Percentiles rank a stretch among this genome's conserved stretches.
These are phyloP conservation scores for Malacoctenus gilli DNA, from an alignment of 2,797 vertebrate species.

Conservation along the genomic window DNA sequence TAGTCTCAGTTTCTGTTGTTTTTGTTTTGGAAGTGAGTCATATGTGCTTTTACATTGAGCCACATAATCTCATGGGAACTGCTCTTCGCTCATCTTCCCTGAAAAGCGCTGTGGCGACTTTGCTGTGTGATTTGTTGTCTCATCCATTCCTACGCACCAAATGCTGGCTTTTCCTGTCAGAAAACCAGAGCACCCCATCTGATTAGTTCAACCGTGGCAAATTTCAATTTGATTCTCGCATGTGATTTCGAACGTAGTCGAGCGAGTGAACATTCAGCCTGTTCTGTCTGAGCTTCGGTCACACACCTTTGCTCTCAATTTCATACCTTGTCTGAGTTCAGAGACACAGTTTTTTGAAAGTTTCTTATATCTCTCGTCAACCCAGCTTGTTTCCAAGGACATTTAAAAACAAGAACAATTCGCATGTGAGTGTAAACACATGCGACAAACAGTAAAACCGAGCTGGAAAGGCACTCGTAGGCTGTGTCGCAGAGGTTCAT, in stretches of 20 bases:
- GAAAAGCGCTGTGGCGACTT: constrained; percentile 2
- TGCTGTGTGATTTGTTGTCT: constrained; percentile 28
- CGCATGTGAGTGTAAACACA: no score
- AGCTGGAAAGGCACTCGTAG: no score
- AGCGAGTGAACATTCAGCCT: constrained; percentile 10
- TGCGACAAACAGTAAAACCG: no score
- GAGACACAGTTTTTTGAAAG: no score
- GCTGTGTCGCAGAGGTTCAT: no score
- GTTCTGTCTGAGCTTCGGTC: not conserved
- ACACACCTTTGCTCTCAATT: no score
- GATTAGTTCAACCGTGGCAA: constrained; percentile 11
- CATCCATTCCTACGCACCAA: constrained; percentile 14
- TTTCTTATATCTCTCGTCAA: no score
- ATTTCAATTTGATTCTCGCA: constrained; percentile 12
- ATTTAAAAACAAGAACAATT: no score
- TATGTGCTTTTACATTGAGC: constrained; percentile 15
- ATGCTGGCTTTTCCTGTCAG: constrained; percentile 13
- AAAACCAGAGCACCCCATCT: not conserved
- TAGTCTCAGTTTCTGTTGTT: not conserved
- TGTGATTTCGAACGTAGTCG: constrained; percentile 14
- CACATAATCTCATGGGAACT: constrained; percentile 3
- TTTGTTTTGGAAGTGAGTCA: constrained; percentile 9
- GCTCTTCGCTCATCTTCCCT: not conserved
- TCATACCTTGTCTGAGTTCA: no score
- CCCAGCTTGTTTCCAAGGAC: no score